A percentile compares a stretch with the other conserved stretches of the same genome.
These are phyloP conservation scores for Sisyra terminalis DNA, from an alignment of 2,888 invertebrate species.

Conservation along the genomic window DNA sequence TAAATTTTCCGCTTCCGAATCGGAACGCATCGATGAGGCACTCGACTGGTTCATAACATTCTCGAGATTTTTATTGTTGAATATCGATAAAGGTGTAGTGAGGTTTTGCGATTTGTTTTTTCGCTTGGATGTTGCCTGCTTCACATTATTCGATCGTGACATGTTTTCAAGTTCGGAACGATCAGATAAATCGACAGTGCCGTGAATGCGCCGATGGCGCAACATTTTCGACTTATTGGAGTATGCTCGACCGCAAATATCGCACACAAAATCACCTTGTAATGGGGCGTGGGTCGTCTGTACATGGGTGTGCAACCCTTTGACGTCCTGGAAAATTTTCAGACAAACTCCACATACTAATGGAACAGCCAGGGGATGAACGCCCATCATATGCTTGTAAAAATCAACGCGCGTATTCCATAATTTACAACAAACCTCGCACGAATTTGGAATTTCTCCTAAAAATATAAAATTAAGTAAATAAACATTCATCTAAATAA, in stretches of 20 bases:
- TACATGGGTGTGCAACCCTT: slow-evolving; percentile 26
- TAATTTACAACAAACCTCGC: slow-evolving; percentile 30
- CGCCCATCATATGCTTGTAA: slow-evolving; percentile 34
- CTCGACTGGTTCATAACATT: no score
- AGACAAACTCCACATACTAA: slow-evolving; percentile 31
- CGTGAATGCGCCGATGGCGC: slow-evolving; percentile 29
- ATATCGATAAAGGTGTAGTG: no score
- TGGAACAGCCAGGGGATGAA: slow-evolving; percentile 30
- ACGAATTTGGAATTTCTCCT: slow-evolving; percentile 21
- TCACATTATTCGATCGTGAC: no score
- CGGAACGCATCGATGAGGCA: background rate
- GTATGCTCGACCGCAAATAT: slow-evolving; percentile 30
- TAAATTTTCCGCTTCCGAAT: background rate
- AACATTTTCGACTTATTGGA: slow-evolving; percentile 33
- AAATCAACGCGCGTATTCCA: slow-evolving; percentile 33
- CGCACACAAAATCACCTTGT: slow-evolving; percentile 30
- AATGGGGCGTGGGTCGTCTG: slow-evolving; percentile 27
- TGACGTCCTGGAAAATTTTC: slow-evolving; percentile 28
- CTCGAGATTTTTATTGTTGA: no score
- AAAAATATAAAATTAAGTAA: slow-evolving; percentile 11
- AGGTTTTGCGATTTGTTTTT: no score
- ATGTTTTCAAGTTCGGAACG: no score
- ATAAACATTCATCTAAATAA: background rate
- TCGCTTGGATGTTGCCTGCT: no score
- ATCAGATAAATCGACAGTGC: slow-evolving; percentile 13